Evolutionary conservation across 2,888 invertebrate species (phyloP).

Genomic region (Aromia moschata): DNA sequence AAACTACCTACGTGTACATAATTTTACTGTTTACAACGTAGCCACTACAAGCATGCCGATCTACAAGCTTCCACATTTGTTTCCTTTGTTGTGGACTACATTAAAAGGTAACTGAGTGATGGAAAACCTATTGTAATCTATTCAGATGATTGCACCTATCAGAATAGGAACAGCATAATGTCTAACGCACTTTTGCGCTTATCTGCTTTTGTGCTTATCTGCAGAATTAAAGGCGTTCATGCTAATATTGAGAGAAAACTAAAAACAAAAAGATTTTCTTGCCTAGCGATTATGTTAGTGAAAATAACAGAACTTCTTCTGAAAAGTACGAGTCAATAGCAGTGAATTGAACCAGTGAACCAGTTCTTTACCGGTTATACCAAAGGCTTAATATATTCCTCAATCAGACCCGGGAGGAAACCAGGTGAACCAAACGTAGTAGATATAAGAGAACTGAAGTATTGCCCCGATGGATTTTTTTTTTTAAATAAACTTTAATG

Average conservation of each 20-base stretch:
- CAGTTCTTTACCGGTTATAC: constrained; percentile 26
- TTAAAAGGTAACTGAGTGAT: constrained; percentile 23
- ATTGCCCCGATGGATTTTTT: constrained; percentile 23
- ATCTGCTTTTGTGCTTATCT: constrained; percentile 31
- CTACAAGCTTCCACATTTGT: no score
- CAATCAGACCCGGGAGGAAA: constrained; percentile 31
- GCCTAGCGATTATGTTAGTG: constrained; percentile 37
- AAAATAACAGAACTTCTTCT: constrained; percentile 32
- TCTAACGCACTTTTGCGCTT: constrained; percentile 39
- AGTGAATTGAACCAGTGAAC: no score
- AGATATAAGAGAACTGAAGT: constrained; percentile 30
- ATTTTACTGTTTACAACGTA: constrained; percentile 45
- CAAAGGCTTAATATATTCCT: constrained; percentile 21
- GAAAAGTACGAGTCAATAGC: constrained; percentile 26
- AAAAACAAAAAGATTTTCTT: constrained; percentile 34
- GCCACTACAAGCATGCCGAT: constrained; percentile 31
- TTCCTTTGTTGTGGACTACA: no score
- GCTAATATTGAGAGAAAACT: constrained; percentile 36
- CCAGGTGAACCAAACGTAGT: constrained; percentile 31
- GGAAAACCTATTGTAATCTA: constrained; percentile 34
- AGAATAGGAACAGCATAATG: no score
- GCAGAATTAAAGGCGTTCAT: constrained; percentile 32
- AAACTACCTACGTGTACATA: constrained; percentile 44
- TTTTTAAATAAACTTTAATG: constrained; percentile 23
- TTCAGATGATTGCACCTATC: no score